Evolutionary conservation across 2,113 vertebrate genomes (phyloP).

Genomic region (Corythoichthys haematopterus): DNA sequence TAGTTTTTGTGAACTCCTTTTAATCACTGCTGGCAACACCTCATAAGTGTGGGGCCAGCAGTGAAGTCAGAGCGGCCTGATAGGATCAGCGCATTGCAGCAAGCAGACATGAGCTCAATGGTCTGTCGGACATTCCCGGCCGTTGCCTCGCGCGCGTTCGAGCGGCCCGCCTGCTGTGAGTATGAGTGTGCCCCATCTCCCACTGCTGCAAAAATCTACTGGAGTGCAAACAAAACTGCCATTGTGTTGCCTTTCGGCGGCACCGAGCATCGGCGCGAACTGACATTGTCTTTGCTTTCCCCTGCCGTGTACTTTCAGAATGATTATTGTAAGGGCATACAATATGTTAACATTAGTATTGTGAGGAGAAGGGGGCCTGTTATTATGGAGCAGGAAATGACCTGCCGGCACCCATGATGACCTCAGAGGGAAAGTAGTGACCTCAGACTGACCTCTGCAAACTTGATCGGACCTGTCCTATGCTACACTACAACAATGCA

Average conservation of each 20-base stretch:
- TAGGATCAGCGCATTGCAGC: background rate
- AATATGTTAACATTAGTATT: conserved; percentile 66
- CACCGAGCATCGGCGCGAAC: conserved; percentile 62
- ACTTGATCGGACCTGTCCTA: conserved; percentile 40
- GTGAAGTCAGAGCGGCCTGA: conserved; percentile 3
- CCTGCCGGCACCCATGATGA: conserved; percentile 59
- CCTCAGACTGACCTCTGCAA: conserved; percentile 57
- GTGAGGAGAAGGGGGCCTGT: conserved; percentile 46
- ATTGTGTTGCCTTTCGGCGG: conserved; percentile 62
- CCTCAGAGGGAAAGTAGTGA: conserved; percentile 63
- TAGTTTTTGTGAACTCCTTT: background rate
- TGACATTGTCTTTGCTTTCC: conserved; percentile 72
- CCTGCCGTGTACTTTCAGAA: conserved; percentile 66
- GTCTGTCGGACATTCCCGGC: background rate
- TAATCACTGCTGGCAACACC: background rate
- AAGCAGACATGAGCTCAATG: conserved; percentile 38
- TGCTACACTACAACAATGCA: conserved; percentile 49
- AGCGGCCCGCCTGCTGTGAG: conserved; percentile 22
- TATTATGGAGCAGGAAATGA: conserved; percentile 71
- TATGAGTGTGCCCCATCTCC: conserved; percentile 30
- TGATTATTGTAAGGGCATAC: conserved; percentile 74
- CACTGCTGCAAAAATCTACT: conserved; percentile 34
- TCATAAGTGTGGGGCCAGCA: background rate
- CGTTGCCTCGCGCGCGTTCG: conserved; percentile 14
- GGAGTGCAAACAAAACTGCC: conserved; percentile 42